Evolutionary conservation across 1,140 invertebrate species (phyloP).

Genomic region (Elymnias hypermnestra): DNA sequence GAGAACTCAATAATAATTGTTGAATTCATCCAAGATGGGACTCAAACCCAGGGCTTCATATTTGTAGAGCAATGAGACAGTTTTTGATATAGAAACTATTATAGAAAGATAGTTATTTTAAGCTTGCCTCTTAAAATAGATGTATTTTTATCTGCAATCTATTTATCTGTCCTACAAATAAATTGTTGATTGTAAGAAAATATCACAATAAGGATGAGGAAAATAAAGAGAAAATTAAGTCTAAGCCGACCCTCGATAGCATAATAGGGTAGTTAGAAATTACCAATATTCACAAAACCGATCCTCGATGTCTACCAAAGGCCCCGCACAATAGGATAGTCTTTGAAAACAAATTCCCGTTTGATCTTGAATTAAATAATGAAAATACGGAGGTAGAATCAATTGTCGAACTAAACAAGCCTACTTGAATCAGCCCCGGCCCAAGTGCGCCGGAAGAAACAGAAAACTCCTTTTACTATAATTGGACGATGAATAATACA

Average conservation of each 20-base stretch:
- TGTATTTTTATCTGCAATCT: no score
- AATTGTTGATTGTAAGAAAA: no score
- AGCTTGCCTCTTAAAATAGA: no score
- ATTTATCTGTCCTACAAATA: no score
- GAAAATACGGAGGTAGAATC: slow-evolving; percentile 39
- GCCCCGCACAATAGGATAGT: slow-evolving; percentile 19
- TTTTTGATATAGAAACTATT: no score
- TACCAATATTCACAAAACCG: slow-evolving; percentile 10
- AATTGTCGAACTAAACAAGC: slow-evolving; percentile 53
- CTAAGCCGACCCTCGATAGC: slow-evolving; percentile 2
- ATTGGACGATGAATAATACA: slow-evolving; percentile 73
- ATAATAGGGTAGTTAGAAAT: slow-evolving; percentile 7
- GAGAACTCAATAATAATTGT: no score
- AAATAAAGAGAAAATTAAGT: not conserved
- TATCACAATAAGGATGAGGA: no score
- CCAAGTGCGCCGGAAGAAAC: slow-evolving; percentile 38
- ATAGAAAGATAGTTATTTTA: no score
- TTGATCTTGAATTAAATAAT: slow-evolving; percentile 59
- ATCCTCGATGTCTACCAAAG: slow-evolving; percentile 14
- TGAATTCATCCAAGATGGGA: no score
- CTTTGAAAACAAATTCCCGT: slow-evolving; percentile 36
- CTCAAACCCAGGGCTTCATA: no score
- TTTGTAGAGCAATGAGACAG: no score
- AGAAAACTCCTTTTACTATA: slow-evolving; percentile 69
- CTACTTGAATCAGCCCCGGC: slow-evolving; percentile 33